Base-by-base conservation (phyloP, 2,797 vertebrate species). In the Halcyon smyrnensis region DNA sequence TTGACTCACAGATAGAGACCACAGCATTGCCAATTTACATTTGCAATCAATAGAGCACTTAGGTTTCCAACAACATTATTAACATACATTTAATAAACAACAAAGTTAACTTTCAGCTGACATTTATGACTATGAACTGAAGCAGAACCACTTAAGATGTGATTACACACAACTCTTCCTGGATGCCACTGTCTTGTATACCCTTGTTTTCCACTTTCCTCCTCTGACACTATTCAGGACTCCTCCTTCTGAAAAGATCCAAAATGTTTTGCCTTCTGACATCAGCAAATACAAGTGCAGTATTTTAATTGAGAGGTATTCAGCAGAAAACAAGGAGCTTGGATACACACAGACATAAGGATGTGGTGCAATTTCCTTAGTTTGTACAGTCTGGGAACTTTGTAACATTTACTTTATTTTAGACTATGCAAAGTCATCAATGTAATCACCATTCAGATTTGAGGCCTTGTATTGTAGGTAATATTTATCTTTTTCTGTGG, bases 21-120 rank as follows among this genome's bases (percentile, higher is more conserved):
- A 54, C 54, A 45, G 34, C 18, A 20, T 50, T 75, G 62, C 64
- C 84, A 80, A 79, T 95, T 95, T 94, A 62, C 41, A 53, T 90
- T 90, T 91, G 68, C 93, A 93, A 94, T 94, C 94, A 93, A 96
- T 83, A 75, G 67, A 93, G 36, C 24, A 21, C 63, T 90, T 78
- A 77, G 70, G 50, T 85, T 95, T 90, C 67, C 64, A 88, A 59
- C 5, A 8, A 84, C 5, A 12, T 75, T 90, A 80, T 96, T 90
- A 95, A 85, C 67, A 76, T 93, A 37, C 60, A 53, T 78, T 92
- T 94, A 90, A 94, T 77, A 91, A 96, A 90, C 63, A 95, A 25
- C 63, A 71, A 73, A 90, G 79, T 84, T 75, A 89, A 91, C 82
- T 89, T 90, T 79, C 90, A 79, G 67, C 56, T 94, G 93, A 82